Percentiles rank a stretch among this genome's conserved stretches.
phyloP scores from a whole-genome alignment of 1,140 invertebrate species.

The Ectropis grisescens region DNA sequence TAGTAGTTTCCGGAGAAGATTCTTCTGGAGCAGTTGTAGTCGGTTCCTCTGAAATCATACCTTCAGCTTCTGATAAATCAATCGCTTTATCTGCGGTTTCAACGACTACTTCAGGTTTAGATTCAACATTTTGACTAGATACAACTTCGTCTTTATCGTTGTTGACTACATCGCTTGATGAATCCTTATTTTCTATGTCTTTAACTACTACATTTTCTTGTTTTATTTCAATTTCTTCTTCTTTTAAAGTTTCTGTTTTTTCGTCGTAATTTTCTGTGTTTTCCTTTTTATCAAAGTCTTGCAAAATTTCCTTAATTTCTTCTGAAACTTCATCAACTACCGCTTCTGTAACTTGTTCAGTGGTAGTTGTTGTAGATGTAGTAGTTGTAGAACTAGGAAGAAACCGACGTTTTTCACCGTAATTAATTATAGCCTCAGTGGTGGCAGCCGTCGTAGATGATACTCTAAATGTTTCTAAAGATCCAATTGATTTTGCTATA shows the following conservation, averaged over 20 bases:
- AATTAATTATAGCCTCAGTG: conserved; percentile 29
- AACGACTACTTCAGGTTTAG: conserved; percentile 6
- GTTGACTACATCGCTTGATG: conserved; percentile 6
- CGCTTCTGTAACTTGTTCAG: conserved; percentile 19
- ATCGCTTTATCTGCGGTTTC: conserved; percentile 12
- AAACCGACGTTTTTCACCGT: conserved; percentile 46
- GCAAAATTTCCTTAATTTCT: conserved; percentile 4
- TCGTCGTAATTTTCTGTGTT: no score
- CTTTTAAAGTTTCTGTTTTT: no score
- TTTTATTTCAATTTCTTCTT: conserved; percentile 1
- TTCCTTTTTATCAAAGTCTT: conserved; percentile 2
- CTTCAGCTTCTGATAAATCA: conserved; percentile 17
- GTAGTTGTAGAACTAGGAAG: conserved; percentile 8
- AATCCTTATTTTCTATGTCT: conserved; percentile 1
- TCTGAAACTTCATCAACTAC: conserved; percentile 13
- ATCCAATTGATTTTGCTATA: conserved; percentile 22
- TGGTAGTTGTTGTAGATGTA: conserved; percentile 19
- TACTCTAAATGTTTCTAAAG: conserved; percentile 23
- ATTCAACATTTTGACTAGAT: no score
- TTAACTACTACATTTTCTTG: neutral
- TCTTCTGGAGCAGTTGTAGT: conserved; percentile 13
- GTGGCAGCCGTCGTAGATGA: conserved; percentile 21
- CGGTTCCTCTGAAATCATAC: conserved; percentile 6
- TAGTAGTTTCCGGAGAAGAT: conserved; percentile 27
- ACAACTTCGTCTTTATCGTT: no score